A percentile compares a stretch with the other conserved stretches of the same genome.
Conservation (phyloP, 2,797 vertebrate species). For the Orestias chungarensis region DNA sequence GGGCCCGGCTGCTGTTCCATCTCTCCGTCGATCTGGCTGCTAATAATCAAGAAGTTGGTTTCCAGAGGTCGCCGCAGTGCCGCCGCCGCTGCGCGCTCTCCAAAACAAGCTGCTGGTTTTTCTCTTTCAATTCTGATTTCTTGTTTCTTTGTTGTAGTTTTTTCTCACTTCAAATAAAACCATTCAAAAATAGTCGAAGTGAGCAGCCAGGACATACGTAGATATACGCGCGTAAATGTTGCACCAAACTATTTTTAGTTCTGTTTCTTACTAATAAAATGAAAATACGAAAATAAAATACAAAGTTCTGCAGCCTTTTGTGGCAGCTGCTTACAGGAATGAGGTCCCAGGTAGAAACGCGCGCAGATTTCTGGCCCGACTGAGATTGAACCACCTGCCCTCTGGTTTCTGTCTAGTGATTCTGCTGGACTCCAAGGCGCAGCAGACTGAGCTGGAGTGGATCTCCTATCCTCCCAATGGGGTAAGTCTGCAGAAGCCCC, state of each 20-base stretch:
- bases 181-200: not conserved
- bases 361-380: slow-evolving; percentile 18
- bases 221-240: not conserved
- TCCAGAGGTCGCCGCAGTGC: slow-evolving; percentile 1
- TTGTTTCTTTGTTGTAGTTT: not conserved
- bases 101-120: not conserved
- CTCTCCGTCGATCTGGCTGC: slow-evolving; percentile 2
- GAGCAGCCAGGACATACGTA: not conserved
- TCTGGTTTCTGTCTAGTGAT: slow-evolving; percentile 86
- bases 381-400: slow-evolving; percentile 76
- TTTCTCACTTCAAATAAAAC: too few species aligned
- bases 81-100: slow-evolving; percentile 8
- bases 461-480: slow-evolving; percentile 98
- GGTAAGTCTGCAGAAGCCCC: slow-evolving; percentile 81
- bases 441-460: slow-evolving; percentile 99
- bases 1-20: not conserved
- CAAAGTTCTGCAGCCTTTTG: slow-evolving; percentile 25
- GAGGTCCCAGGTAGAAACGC: slow-evolving; percentile 65
- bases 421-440: slow-evolving; percentile 98
- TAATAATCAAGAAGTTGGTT: slow-evolving; percentile 7
- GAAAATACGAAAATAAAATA: too few species aligned
- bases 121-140: not conserved
- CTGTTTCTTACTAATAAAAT: too few species aligned
- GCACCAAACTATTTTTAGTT: slow-evolving; percentile 12
- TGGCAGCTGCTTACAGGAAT: slow-evolving; percentile 56